These are phyloP conservation scores for Thecophora atra DNA, from an alignment of 2,888 invertebrate genomes.

Conservation along the genomic window DNA sequence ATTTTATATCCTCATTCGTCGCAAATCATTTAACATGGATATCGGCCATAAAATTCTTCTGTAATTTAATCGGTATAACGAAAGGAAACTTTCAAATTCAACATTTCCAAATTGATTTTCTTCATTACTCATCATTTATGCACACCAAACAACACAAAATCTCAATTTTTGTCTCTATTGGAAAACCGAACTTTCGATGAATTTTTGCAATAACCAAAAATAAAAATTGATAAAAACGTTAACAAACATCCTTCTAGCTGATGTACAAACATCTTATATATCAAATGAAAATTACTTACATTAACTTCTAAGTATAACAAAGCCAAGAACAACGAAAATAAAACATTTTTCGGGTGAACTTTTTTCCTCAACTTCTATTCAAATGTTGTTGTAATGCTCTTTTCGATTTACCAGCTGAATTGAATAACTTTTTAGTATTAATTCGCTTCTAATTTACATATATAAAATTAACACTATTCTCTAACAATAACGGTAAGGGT, in stretches of 20 bases:
- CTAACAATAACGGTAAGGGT: conserved; percentile 28
- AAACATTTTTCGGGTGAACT: conserved; percentile 64
- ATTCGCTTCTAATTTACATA: conserved; percentile 20
- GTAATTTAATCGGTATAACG: conserved; percentile 1
- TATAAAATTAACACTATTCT: conserved; percentile 27
- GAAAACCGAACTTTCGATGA: conserved; percentile 16
- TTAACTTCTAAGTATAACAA: conserved; percentile 24
- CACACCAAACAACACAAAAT: conserved; percentile 38
- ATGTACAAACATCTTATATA: not conserved
- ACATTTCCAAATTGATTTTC: conserved; percentile 3
- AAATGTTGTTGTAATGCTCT: conserved; percentile 31
- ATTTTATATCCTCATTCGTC: conserved; percentile 28
- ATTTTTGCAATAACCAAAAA: conserved; percentile 63
- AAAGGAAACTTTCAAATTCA: not conserved
- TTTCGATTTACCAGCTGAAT: conserved; percentile 22
- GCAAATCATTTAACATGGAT: conserved; percentile 51
- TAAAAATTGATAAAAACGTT: conserved; percentile 48
- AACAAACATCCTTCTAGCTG: not conserved
- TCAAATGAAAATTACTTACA: not conserved
- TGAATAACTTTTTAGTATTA: conserved; percentile 34
- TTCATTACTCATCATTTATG: conserved; percentile 30
- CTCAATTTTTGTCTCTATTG: conserved; percentile 35
- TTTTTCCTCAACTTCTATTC: conserved; percentile 15
- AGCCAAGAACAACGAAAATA: conserved; percentile 58
- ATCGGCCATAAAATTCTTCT: conserved; percentile 53